Evolutionary conservation across 2,797 vertebrate species (phyloP).

Genomic region (Okamejei kenojei): DNA sequence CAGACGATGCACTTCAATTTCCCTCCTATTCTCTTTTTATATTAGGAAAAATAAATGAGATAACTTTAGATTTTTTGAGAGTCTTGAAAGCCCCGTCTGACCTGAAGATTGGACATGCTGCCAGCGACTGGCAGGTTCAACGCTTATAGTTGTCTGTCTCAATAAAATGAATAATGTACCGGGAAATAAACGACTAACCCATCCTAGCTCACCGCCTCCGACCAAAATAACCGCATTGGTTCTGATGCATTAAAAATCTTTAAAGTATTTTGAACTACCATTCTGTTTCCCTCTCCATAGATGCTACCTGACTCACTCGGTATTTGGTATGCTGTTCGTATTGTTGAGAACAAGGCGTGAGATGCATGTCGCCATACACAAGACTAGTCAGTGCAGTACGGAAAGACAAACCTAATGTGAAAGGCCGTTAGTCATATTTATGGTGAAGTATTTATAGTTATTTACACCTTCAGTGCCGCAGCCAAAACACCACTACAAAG

Average conservation of each 20-base stretch:
- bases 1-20: not conserved
- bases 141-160: not conserved
- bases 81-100: no score
- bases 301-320: no score
- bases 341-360: not conserved
- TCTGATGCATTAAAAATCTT: not conserved
- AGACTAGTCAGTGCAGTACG: not conserved
- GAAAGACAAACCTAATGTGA: not conserved
- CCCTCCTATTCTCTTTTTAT: no score
- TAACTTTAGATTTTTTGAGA: no score
- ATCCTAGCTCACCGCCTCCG: not conserved
- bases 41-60: no score
- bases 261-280: not conserved
- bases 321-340: no score
- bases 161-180: not conserved
- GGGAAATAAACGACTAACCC: not conserved
- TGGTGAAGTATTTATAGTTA: not conserved
- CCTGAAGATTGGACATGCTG: no score
- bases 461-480: no score
- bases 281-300: no score
- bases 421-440: not conserved
- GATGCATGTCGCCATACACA: not conserved
- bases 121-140: no score
- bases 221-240: not conserved
- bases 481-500: not conserved